Base-by-base conservation (phyloP, 1,140 invertebrate genomes). In the Dufourea novaeangliae region DNA sequence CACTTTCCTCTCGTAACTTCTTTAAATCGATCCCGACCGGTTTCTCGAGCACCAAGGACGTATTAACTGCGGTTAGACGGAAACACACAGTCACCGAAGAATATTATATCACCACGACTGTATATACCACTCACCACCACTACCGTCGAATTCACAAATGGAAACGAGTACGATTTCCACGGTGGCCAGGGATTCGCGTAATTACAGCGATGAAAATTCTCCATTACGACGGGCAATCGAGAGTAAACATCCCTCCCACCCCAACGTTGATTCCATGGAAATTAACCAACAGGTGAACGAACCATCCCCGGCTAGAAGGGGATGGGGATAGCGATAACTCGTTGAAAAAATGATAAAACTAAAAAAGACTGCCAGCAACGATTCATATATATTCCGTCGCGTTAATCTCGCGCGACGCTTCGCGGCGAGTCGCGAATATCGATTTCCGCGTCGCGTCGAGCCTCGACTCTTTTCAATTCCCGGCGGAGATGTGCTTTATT, bases 231-330 rank as follows among this genome's bases (percentile, higher is more conserved):
- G 39, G 10, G 52, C 34, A 59, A 76, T 76, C 73, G 73, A 50
- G 64, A 46, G 73, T 76, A 76, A 76, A 76, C 73, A 76, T 37
- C 39, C 1, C 8, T 22, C 64, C 11, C n/a, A n/a, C n/a, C n/a
- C n/a, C n/a, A n/a, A n/a, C n/a, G n/a, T n/a, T n/a, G 73, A 59
- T 46, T 69, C 39, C 32, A 46, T 69, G 39, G 54, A 76, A 69
- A 61, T 69, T 61, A 61, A 59, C 73, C 73, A 76, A 76, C 54
- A 69, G 73, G 73, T 68, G 52, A 69, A 75, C 73, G 73, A 68
- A 41, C 59, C 32, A 8, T 11, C 3, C 10, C 25, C 20, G n/a
- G 2, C 7, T 5, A n/a, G n/a, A 32, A 14, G 59, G 11, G 25
- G n/a, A 14, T 5, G 12, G 46, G 12, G 54, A 1, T 14, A 34